These are phyloP conservation scores for Aphaenogaster ashmeadi DNA, from an alignment of 1,140 invertebrate species.

Conservation along the genomic window DNA sequence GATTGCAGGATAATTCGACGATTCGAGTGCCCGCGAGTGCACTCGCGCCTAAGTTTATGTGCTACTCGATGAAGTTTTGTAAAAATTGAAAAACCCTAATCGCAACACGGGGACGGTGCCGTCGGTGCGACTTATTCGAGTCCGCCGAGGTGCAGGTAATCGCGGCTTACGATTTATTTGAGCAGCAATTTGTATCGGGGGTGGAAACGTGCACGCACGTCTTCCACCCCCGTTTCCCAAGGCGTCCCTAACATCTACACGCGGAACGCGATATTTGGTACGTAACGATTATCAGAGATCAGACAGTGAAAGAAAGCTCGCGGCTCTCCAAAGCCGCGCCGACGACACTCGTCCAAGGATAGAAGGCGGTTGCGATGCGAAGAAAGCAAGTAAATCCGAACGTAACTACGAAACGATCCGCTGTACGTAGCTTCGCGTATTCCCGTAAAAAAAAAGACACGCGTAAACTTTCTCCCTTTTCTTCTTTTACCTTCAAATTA, in stretches of 20 bases:
- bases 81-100: conserved; percentile 85
- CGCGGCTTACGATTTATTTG: conserved; percentile 75
- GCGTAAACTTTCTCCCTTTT: neutral
- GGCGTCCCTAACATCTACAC: conserved; percentile 12
- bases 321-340: conserved; percentile 36
- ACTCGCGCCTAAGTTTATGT: conserved; percentile 34
- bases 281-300: conserved; percentile 46
- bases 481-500: no score
- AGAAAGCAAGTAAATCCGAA: conserved; percentile 46
- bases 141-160: conserved; percentile 34
- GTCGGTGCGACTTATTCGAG: conserved; percentile 37
- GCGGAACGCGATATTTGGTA: conserved; percentile 37
- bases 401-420: neutral
- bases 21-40: conserved; percentile 29
- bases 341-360: conserved; percentile 18
- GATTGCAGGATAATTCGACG: neutral
- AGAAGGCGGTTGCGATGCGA: conserved; percentile 48
- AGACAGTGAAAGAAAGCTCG: conserved; percentile 15
- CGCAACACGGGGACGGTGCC: conserved; percentile 75
- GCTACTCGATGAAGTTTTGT: conserved; percentile 57
- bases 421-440: neutral
- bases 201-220: neutral
- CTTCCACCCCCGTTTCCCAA: neutral
- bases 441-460: neutral
- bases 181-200: conserved; percentile 66